A percentile compares a stretch with the other conserved stretches of the same genome.
Evolutionary conservation across 23 tunicate genomes (phyloP).

Genomic region (Halocynthia aurantium): DNA sequence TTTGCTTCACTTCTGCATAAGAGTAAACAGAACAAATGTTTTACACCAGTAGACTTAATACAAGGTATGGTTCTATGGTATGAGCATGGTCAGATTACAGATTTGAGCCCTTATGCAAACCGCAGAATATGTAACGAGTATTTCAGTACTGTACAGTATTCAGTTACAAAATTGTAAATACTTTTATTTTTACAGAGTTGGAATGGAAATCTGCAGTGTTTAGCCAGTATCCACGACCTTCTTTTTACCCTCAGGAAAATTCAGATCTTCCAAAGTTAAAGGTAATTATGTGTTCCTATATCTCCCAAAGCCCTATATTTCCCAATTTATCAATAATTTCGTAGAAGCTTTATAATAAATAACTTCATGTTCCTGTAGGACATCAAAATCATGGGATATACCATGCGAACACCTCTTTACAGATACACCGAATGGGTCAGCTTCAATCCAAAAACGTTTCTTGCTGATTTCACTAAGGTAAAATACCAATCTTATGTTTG

Average conservation of each 20-base stretch:
- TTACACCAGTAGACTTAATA: not conserved
- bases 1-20: slow-evolving; percentile 34
- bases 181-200: not conserved
- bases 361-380: slow-evolving; percentile 3
- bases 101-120: too few species aligned
- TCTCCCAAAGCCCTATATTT: too few species aligned
- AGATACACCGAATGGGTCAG: slow-evolving; percentile 78
- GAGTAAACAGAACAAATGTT: not conserved
- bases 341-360: too few species aligned
- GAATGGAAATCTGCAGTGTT: slow-evolving; percentile 68
- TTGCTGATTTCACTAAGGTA: slow-evolving; percentile 57
- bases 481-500: too few species aligned
- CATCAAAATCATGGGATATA: slow-evolving; percentile 85
- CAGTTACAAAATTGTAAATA: not conserved
- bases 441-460: slow-evolving; percentile 42
- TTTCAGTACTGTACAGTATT: not conserved
- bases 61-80: not conserved
- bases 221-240: slow-evolving; percentile 91
- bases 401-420: slow-evolving; percentile 53
- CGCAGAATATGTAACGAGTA: too few species aligned
- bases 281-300: not conserved
- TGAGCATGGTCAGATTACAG: not conserved
- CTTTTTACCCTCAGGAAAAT: slow-evolving; percentile 55
- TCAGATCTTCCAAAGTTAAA: slow-evolving; percentile 57
- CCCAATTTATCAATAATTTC: too few species aligned